Evolutionary conservation across 64 coral and sea anemone genomes (phyloP), one percentile per base, ranked within the genome.

Genomic region (Stichodactyla mertensii): DNA sequence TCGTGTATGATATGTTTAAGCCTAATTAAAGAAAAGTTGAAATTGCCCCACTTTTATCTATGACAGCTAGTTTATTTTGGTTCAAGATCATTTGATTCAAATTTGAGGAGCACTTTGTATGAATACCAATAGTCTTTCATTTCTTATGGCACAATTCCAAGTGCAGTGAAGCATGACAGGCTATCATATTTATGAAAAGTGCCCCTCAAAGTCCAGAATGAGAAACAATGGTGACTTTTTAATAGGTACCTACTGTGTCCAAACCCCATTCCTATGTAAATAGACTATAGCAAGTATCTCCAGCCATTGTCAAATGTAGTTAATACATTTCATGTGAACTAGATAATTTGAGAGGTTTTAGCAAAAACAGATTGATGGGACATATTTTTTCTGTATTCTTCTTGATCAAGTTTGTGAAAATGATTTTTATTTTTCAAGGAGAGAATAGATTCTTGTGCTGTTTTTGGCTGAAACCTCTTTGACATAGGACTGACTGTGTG

Each of bases 321-420:
- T 27, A 31, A n/a, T 45, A 45, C 36, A 45, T 6, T 74, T 31
- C 8, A 74, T 74, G 26, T 27, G 22, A 74, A 15, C 8, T 74
- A 74, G 24, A 74, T 74, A 74, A 23, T 74, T 28, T 10, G 11
- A 74, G 69, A 11, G 69, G 23, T 13, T 74, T 31, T 11, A 74
- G 10, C 69, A 74, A 74, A 31, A 27, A 31, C 69, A 74, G 69
- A 23, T 23, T 31, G 24, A 69, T 4, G n/a, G 6, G 1, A 13
- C 12, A 36, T 12, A 11, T 10, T 74, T 74, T 74, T 27, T 74
- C 22, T 74, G 26, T 74, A 31, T 74, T 74, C 69, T 74, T 74
- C 69, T 74, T 74, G 69, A 74, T 0, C 22, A 66, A 74, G 22
- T n/a, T 74, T 74, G 69, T 74, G 69, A 74, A 74, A 74, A 74